Base-by-base conservation (phyloP, 2,888 invertebrate species). In the Aethes cnicana region DNA sequence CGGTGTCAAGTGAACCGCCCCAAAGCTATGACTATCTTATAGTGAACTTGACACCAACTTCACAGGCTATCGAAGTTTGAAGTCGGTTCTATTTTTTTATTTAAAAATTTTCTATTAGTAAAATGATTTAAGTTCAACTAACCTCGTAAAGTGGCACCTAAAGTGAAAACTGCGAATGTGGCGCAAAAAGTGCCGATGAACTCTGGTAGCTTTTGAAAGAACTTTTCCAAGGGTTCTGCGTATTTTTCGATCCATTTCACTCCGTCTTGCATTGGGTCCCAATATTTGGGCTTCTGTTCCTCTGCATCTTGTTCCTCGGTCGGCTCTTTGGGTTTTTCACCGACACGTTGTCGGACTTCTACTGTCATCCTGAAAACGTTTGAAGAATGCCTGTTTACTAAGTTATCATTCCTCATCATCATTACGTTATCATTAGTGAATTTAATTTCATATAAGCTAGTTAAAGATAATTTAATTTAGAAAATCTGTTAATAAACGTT, bases 111-210 rank as follows among this genome's bases (percentile, higher is more conserved):
- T n/a, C n/a, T n/a, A n/a, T n/a, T n/a, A n/a, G n/a, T n/a, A 16
- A 32, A 32, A 39, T 28, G 17, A 32, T 16, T n/a, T n/a, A n/a
- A n/a, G n/a, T n/a, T 8, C 16, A 7, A 67, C 64, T 59, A 71
- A 93, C 93, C 93, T 84, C 92, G 89, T 26, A 93, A 79, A 0
- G 92, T 92, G 6, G 93, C 84, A 41, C 93, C 93, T 32, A 93
- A 83, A 8, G 91, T 81, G 66, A 93, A 93, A 14, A 93, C 82
- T 0, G 92, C 92, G 0, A 92, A 62, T 0, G 92, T 92, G 0
- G 91, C 92, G 8, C 93, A 79, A 43, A 91, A 74, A 2, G 90
- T 88, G 17, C 85, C 87, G 3, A 93, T 66, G 54, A 85, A 88
- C 3, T 86, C 84, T 0, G 93, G 93, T 3, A 93, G 46, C 55